phyloP scores from a whole-genome alignment of 2,113 vertebrate genomes.

The Mesembrinibis cayennensis region DNA sequence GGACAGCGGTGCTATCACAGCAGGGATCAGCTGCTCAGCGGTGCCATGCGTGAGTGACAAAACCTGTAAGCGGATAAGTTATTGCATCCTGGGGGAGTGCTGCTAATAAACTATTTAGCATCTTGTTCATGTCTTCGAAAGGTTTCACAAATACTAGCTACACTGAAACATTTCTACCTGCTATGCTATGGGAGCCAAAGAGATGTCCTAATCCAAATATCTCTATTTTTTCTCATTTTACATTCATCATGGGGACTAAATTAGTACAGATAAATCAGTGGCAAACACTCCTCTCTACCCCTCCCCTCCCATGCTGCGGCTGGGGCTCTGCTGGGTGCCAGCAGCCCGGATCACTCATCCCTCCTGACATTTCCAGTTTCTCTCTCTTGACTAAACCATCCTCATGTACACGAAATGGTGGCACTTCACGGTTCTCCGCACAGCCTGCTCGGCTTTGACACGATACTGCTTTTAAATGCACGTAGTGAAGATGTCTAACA shows the following conservation, averaged over 20 bases:
- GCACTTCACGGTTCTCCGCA: background rate
- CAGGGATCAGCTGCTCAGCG: background rate
- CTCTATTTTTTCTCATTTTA: background rate
- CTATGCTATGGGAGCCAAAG: background rate
- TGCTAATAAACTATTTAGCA: background rate
- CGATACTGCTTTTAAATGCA: background rate
- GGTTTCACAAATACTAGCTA: background rate
- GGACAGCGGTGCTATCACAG: background rate
- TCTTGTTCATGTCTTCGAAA: background rate
- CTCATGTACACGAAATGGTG: background rate
- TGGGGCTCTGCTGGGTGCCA: background rate
- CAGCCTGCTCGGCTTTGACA: background rate
- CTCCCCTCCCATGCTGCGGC: accelerated
- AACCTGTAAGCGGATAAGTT: background rate
- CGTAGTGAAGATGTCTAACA: background rate
- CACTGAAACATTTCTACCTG: background rate
- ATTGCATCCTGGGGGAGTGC: background rate
- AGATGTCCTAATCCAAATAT: background rate
- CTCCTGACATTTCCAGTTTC: constrained; percentile 20
- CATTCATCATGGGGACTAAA: background rate
- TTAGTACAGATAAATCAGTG: background rate
- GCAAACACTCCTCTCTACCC: background rate
- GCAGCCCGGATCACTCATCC: background rate
- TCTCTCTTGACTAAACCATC: background rate
- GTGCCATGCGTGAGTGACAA: background rate